Evolutionary conservation across 2,888 invertebrate genomes (phyloP), one percentile per base, ranked within the genome.

Genomic region (Tenthredo mesomela): DNA sequence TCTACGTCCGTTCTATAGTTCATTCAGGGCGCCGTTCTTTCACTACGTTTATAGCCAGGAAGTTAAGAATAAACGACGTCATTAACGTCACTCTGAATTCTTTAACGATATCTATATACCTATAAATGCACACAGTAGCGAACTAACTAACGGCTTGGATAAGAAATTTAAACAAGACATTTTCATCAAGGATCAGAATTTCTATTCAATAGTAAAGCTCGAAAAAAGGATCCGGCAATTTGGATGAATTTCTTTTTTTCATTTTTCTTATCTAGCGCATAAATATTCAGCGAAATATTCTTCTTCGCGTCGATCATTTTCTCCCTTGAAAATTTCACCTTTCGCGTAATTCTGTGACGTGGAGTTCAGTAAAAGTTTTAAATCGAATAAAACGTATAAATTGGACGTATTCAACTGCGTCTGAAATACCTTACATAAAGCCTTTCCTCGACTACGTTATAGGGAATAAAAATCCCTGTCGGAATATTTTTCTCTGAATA

Each of bases 1-100:
- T 80, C 80, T 40, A 78, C 78, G 58, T 80, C 80, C 58, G 61
- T 80, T 61, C 61, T 77, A 77, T 50, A 29, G 54, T 77, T 77
- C 77, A 77, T 77, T 77, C 77, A 77, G 29, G 12, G 18, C 40
- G 61, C 40, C 21, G 61, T 58, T 61, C 80, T 80, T 80, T 80
- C 61, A 80, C 80, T 15, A 80, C 50, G 58, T 37, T 43, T 73
- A 18, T 73, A 18, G 9, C 37, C 58, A 80, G 58, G 37, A 40
- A 25, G 58, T 80, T 80, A 80, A 61, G 80, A 61, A 80, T 80
- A 80, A 61, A 80, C 58, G 80, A 80, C 61, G 80, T 80, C 80
- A 61, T 80, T 80, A 80, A 58, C 80, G 80, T 61, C 40, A 80
- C 58, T 80, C 61, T 33, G 78, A 80, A 80, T 80, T 80, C 80